These are phyloP conservation scores for Lasius fuliginosus DNA, from an alignment of 2,888 invertebrate genomes.

Conservation along the genomic window DNA sequence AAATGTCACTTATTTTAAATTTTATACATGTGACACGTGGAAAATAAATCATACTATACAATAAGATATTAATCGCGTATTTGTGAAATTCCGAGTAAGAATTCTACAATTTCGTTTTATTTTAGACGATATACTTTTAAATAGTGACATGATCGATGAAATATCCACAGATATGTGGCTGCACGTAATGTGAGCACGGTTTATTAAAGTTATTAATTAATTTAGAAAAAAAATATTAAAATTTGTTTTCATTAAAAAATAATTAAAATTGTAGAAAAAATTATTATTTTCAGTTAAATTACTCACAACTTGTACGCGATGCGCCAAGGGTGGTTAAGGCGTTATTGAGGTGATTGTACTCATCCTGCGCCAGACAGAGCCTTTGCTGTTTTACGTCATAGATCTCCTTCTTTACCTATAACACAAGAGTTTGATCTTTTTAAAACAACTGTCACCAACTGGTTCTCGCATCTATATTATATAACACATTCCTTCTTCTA, in stretches of 20 bases:
- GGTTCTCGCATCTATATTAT: not conserved
- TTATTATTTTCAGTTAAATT: constrained; percentile 18
- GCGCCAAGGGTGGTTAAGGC: constrained; percentile 94
- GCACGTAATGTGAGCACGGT: not conserved
- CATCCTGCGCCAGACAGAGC: constrained; percentile 97
- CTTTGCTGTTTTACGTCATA: constrained; percentile 98
- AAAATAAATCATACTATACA: not conserved
- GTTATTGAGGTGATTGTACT: constrained; percentile 97
- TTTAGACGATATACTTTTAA: not conserved
- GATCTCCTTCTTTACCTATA: constrained; percentile 98
- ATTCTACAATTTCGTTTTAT: constrained; percentile 1
- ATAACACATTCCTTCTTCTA: not conserved
- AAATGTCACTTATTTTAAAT: constrained; percentile 7
- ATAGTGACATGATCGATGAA: not conserved
- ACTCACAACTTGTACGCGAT: constrained; percentile 96
- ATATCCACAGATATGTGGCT: not conserved
- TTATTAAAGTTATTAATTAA: not conserved
- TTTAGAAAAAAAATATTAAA: not conserved
- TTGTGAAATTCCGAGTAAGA: not conserved
- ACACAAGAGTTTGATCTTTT: constrained; percentile 67
- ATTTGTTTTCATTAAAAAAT: not conserved
- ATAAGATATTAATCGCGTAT: not conserved
- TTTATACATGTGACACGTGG: not conserved
- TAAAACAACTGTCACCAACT: not conserved
- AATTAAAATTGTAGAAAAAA: not conserved